Percentiles rank a stretch among this genome's conserved stretches.
Evolutionary conservation across 2,113 vertebrate genomes (phyloP).

Genomic region (Aptenodytes forsteri): DNA sequence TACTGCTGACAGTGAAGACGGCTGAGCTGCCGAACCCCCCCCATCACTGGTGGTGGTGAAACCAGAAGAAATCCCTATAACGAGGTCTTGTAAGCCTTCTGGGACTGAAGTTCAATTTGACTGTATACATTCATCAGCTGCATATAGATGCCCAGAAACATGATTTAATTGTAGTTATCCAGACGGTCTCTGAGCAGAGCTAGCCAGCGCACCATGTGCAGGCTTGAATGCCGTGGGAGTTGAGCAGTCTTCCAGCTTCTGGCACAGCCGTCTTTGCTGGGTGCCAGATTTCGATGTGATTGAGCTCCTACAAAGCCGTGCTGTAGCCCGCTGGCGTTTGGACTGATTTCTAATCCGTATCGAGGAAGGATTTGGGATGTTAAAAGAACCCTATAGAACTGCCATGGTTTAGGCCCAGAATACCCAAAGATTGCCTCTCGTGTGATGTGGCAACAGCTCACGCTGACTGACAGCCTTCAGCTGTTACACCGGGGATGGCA

Average conservation of each 20-base stretch:
- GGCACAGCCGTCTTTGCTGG: not conserved
- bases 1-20: not conserved
- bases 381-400: not conserved
- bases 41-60: fast-evolving
- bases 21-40: not conserved
- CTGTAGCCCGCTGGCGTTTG: not conserved
- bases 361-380: not conserved
- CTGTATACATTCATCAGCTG: not conserved
- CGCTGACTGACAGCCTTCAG: not conserved
- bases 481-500: not conserved
- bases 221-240: conserved; percentile 25
- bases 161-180: not conserved
- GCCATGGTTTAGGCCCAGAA: not conserved
- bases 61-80: not conserved
- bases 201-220: not conserved
- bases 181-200: not conserved
- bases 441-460: not conserved
- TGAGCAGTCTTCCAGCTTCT: not conserved
- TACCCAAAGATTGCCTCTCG: fast-evolving
- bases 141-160: not conserved
- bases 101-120: not conserved
- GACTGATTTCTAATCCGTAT: not conserved
- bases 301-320: not conserved
- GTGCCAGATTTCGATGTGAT: not conserved
- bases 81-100: not conserved